These are phyloP conservation scores for Ciconia nigra DNA, from an alignment of 2,797 vertebrate species.

Conservation along the genomic window DNA sequence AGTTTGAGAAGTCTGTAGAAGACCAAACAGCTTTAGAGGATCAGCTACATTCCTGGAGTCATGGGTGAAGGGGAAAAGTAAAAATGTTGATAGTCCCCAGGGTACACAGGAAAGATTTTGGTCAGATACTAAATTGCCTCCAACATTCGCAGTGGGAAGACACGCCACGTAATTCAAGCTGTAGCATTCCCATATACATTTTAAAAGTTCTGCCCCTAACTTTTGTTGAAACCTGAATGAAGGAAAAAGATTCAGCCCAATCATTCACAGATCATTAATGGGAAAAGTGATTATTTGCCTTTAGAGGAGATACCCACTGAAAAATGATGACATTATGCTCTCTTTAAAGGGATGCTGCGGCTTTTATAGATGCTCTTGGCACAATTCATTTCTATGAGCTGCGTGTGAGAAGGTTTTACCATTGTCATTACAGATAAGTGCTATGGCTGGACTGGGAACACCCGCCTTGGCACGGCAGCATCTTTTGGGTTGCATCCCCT, in stretches of 20 bases:
- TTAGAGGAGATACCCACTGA: constrained; percentile 37
- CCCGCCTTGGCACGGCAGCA: not conserved
- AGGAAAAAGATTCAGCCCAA: not conserved
- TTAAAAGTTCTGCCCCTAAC: not conserved
- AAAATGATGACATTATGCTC: constrained; percentile 31
- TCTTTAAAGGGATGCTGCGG: not conserved
- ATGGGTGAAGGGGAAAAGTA: not conserved
- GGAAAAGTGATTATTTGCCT: constrained; percentile 35
- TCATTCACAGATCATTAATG: not conserved
- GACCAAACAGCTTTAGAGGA: not conserved
- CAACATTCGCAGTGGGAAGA: not conserved
- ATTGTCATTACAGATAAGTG: not conserved
- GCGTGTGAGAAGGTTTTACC: not conserved
- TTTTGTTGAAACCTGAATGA: not conserved
- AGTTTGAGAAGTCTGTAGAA: not conserved
- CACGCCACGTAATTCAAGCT: not conserved
- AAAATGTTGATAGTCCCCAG: not conserved
- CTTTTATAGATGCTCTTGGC: constrained; percentile 20
- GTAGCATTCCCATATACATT: not conserved
- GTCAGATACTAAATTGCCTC: not conserved
- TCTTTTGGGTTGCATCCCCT: not conserved
- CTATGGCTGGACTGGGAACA: constrained; percentile 7
- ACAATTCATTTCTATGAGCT: constrained; percentile 23
- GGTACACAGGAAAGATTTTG: not conserved
- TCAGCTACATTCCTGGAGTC: not conserved